phyloP scores from a whole-genome alignment of 1,140 invertebrate genomes.

The Cydia fagiglandana region DNA sequence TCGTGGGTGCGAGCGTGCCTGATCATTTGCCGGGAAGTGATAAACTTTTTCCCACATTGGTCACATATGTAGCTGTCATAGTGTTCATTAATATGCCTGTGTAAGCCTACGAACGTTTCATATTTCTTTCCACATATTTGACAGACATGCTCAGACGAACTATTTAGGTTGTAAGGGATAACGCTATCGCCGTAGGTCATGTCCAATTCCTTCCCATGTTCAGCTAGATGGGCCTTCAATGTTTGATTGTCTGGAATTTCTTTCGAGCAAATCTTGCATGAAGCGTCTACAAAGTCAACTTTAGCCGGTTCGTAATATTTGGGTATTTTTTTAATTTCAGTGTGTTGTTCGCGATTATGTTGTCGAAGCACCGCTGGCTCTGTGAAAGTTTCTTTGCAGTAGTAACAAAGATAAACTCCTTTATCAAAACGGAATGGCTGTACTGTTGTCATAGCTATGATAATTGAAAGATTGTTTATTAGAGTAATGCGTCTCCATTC shows the following conservation, averaged over 20 bases:
- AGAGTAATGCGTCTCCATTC: slow-evolving; percentile 51
- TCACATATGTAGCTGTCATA: slow-evolving; percentile 74
- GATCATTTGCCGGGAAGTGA: slow-evolving; percentile 62
- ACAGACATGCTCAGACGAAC: slow-evolving; percentile 57
- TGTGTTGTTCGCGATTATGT: slow-evolving; percentile 55
- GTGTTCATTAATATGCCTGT: slow-evolving; percentile 75
- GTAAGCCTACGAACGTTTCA: slow-evolving; percentile 72
- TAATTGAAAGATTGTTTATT: slow-evolving; percentile 64
- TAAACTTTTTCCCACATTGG: slow-evolving; percentile 72
- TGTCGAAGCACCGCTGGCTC: slow-evolving; percentile 66
- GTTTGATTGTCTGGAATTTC: slow-evolving; percentile 52
- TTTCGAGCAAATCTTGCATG: slow-evolving; percentile 62
- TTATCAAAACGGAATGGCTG: slow-evolving; percentile 71
- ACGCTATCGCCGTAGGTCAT: slow-evolving; percentile 58
- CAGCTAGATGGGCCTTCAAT: slow-evolving; percentile 57
- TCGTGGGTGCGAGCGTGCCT: slow-evolving; percentile 64
- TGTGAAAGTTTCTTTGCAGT: slow-evolving; percentile 62
- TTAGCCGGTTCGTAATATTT: slow-evolving; percentile 70
- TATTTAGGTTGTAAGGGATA: slow-evolving; percentile 65
- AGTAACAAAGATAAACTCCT: slow-evolving; percentile 67
- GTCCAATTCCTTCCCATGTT: slow-evolving; percentile 61
- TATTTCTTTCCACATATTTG: slow-evolving; percentile 68
- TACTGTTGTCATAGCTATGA: slow-evolving; percentile 61
- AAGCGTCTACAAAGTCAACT: slow-evolving; percentile 61
- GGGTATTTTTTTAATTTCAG: slow-evolving; percentile 50